These are phyloP conservation scores for Danio kyathit DNA, from an alignment of 2,797 vertebrate genomes.

Conservation along the genomic window DNA sequence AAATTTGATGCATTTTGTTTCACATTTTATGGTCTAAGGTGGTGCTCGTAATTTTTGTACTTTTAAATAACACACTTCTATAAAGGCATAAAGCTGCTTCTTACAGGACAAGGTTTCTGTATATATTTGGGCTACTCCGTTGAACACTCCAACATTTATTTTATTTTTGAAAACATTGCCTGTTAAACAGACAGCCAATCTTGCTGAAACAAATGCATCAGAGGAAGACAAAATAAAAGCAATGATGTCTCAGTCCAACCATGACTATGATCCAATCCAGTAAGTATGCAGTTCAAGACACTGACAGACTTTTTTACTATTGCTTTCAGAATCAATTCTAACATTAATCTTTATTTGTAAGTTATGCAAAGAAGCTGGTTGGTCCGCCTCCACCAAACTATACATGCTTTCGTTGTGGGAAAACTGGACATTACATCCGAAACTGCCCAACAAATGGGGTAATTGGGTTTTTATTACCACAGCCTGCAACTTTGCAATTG, in stretches of 20 bases:
- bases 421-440: conserved; percentile 94
- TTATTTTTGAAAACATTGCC: conserved; percentile 70
- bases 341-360: conserved; percentile 63
- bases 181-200: conserved; percentile 95
- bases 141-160: conserved; percentile 9
- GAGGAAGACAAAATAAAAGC: conserved; percentile 98
- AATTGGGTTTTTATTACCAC: conserved; percentile 72
- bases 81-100: conserved; percentile 74
- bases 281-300: conserved; percentile 77
- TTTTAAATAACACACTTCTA: neutral
- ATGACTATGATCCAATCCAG: conserved; percentile 94
- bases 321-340: neutral
- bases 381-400: conserved; percentile 88
- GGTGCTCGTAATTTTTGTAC: conserved; percentile 66
- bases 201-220: conserved; percentile 92
- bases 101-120: conserved; percentile 83
- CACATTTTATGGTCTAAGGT: conserved; percentile 65
- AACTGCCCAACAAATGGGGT: conserved; percentile 93
- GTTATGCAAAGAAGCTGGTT: conserved; percentile 92
- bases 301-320: neutral
- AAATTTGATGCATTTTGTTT: neutral
- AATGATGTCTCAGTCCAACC: conserved; percentile 94
- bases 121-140: neutral
- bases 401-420: conserved; percentile 94
- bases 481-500: neutral